Percentiles rank a stretch among this genome's conserved stretches.
These are phyloP conservation scores for Semnornis frantzii DNA, from an alignment of 2,113 vertebrate species.

Conservation along the genomic window DNA sequence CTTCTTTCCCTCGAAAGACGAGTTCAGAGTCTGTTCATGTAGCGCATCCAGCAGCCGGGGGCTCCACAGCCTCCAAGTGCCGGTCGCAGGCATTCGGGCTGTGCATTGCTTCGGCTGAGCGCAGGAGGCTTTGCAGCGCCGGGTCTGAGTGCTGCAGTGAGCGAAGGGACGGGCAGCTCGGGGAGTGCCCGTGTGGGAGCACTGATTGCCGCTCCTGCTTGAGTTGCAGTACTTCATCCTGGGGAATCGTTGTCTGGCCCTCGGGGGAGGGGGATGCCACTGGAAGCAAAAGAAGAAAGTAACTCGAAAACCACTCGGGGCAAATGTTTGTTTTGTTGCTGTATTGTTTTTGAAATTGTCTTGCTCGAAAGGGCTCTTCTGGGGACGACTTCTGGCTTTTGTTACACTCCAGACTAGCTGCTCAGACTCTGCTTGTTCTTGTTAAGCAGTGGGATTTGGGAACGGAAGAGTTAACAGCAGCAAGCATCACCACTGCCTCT, in stretches of 20 bases:
- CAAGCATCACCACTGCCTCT: not conserved
- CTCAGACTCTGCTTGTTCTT: not conserved
- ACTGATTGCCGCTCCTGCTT: constrained; percentile 1
- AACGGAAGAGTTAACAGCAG: not conserved
- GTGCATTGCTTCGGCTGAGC: not conserved
- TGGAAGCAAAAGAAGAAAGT: constrained; percentile 2
- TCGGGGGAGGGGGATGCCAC: not conserved
- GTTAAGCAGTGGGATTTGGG: not conserved
- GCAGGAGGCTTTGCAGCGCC: not conserved
- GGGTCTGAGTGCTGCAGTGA: not conserved
- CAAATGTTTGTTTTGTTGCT: not conserved
- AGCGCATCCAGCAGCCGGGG: not conserved
- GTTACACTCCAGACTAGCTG: not conserved
- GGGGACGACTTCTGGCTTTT: not conserved
- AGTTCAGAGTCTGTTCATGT: not conserved
- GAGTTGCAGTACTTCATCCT: not conserved
- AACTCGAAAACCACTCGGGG: not conserved
- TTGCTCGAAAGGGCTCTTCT: not conserved
- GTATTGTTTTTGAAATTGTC: not conserved
- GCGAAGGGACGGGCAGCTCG: not conserved
- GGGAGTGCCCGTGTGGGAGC: not conserved
- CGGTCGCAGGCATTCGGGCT: not conserved
- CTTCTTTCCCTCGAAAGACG: not conserved
- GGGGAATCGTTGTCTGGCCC: not conserved
- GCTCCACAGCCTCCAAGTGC: not conserved